Conservation (phyloP, 2,113 vertebrate genomes). For the Ptilonorhynchus violaceus region DNA sequence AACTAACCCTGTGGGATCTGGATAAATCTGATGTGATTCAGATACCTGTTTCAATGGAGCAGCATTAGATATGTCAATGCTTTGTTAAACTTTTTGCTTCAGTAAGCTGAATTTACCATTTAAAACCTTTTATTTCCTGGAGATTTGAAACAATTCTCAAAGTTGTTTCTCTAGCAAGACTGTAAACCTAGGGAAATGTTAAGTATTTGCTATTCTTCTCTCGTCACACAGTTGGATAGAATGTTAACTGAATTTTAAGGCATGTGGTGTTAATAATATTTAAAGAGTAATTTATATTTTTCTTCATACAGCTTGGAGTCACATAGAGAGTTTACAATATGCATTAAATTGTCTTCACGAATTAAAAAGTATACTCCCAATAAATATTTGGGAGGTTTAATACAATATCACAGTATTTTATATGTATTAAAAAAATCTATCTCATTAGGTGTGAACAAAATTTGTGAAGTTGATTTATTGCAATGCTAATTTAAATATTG, state of each 20-base stretch:
- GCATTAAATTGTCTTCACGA: background rate
- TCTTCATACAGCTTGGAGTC: background rate
- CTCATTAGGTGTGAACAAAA: background rate
- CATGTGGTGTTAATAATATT: background rate
- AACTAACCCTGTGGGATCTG: background rate
- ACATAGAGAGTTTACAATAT: background rate
- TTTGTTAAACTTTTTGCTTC: background rate
- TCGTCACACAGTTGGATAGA: background rate
- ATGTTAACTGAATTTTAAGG: background rate
- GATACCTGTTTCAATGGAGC: background rate
- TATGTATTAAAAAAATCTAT: background rate
- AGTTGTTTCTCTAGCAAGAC: background rate
- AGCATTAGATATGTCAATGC: background rate
- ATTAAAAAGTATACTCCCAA: background rate
- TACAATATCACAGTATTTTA: background rate
- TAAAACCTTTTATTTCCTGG: background rate
- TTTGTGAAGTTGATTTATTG: background rate
- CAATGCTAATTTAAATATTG: background rate
- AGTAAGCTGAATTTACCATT: background rate
- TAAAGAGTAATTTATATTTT: background rate
- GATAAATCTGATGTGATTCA: background rate
- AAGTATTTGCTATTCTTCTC: background rate
- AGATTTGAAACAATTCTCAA: background rate
- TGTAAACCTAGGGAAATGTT: background rate
- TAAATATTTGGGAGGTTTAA: background rate